Conservation (phyloP, 2,797 vertebrate species). For the Odontamblyopus rebecca region DNA sequence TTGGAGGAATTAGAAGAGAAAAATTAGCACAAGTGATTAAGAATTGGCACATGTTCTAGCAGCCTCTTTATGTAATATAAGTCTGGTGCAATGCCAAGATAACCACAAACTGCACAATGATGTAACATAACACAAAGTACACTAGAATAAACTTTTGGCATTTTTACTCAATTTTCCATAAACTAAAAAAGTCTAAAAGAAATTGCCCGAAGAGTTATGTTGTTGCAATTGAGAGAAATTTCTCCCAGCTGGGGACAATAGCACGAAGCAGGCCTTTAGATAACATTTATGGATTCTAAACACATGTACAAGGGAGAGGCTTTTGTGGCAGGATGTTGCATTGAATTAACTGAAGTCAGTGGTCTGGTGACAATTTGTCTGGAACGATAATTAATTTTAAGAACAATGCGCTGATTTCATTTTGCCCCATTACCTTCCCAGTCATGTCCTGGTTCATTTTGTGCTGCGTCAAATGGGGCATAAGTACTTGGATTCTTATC, state of each 20-base stretch:
- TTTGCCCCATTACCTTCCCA: constrained; percentile 32
- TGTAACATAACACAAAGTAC: constrained; percentile 11
- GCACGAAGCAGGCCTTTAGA: constrained; percentile 1
- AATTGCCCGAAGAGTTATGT: constrained; percentile 6
- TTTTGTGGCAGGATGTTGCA: constrained; percentile 23
- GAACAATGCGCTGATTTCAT: constrained; percentile 36
- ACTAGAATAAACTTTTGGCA: neutral
- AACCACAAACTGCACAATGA: neutral
- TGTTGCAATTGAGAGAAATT: constrained; percentile 20
- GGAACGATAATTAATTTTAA: constrained; percentile 23
- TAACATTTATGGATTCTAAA: constrained; percentile 34
- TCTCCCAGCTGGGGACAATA: constrained; percentile 4
- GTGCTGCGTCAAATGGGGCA: constrained; percentile 41
- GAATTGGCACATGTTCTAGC: constrained; percentile 23
- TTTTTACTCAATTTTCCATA: constrained; percentile 4
- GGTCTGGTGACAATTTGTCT: constrained; percentile 30
- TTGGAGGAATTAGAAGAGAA: constrained; percentile 30
- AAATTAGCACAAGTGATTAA: constrained; percentile 18
- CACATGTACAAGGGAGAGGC: constrained; percentile 35
- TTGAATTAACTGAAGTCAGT: constrained; percentile 35
- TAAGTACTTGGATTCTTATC: constrained; percentile 44
- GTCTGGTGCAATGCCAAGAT: neutral
- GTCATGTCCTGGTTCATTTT: constrained; percentile 39
- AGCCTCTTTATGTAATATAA: constrained; percentile 3
- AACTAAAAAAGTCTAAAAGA: constrained; percentile 4